Evolutionary conservation across 2,888 invertebrate genomes (phyloP).

Genomic region (Agrochola lota): DNA sequence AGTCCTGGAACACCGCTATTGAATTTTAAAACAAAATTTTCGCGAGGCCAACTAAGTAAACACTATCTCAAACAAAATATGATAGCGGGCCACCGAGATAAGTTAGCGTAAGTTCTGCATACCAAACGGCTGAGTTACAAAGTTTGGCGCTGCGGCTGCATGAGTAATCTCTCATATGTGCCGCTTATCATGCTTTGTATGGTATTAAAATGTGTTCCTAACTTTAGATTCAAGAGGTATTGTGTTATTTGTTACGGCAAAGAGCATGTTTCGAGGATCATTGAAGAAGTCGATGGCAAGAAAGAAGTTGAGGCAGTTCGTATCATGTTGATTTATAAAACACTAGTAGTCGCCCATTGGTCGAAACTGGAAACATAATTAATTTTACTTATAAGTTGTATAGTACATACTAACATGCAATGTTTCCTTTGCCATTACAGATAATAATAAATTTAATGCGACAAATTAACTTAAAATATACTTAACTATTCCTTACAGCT

Average conservation of each 20-base stretch:
- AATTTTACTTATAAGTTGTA: no score
- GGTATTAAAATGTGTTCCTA: slow-evolving; percentile 19
- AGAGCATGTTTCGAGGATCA: not conserved
- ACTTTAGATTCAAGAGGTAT: slow-evolving; percentile 15
- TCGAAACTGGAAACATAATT: no score
- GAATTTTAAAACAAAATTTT: slow-evolving; percentile 21
- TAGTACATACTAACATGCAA: no score
- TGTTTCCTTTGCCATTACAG: no score
- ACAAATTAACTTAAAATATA: no score
- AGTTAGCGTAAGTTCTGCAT: slow-evolving; percentile 80
- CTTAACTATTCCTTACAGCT: no score
- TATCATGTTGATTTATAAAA: no score
- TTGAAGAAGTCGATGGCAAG: not conserved
- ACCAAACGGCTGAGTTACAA: slow-evolving; percentile 78
- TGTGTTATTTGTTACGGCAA: not conserved
- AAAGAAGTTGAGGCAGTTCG: no score
- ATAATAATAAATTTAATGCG: no score
- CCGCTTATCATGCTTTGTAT: slow-evolving; percentile 41
- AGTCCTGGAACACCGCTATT: not conserved
- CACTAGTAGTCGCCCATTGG: no score
- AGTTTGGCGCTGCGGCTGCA: slow-evolving; percentile 76
- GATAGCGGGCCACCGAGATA: slow-evolving; percentile 69
- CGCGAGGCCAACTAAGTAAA: slow-evolving; percentile 22
- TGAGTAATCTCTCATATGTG: slow-evolving; percentile 69
- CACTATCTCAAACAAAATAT: slow-evolving; percentile 54